A percentile compares a stretch with the other conserved stretches of the same genome.
phyloP scores from a whole-genome alignment of 2,888 invertebrate species.

The Stomorhina lunata region DNA sequence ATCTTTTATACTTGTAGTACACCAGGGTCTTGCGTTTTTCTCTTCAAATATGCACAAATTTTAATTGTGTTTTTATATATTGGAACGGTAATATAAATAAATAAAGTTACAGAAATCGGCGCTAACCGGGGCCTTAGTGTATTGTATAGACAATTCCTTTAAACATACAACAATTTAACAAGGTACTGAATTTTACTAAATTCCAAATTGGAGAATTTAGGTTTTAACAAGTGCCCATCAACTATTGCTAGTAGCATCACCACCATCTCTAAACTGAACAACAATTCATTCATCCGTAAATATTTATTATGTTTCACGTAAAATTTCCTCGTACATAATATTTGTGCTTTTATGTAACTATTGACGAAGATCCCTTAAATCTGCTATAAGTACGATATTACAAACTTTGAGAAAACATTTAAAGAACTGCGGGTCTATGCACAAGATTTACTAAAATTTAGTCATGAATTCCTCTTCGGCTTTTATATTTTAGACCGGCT shows the following conservation, averaged over 20 bases:
- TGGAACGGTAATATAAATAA: too few relatives aligned
- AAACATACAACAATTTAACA: too few relatives aligned
- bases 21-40: too few relatives aligned
- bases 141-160: too few relatives aligned
- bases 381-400: conserved; percentile 9
- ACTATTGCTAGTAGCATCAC: not conserved
- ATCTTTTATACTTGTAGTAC: too few relatives aligned
- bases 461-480: not conserved
- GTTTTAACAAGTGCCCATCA: not conserved
- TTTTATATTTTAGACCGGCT: not conserved
- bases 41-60: too few relatives aligned
- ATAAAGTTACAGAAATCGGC: too few relatives aligned
- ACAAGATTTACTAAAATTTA: conserved; percentile 1
- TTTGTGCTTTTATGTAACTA: conserved; percentile 3
- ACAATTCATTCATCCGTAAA: not conserved
- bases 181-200: too few relatives aligned
- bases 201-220: too few relatives aligned
- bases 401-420: conserved; percentile 13
- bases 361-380: conserved; percentile 33
- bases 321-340: not conserved
- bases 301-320: not conserved
- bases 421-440: conserved; percentile 23
- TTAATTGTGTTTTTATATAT: too few relatives aligned
- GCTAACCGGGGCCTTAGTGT: too few relatives aligned
- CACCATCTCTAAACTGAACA: not conserved